These are phyloP conservation scores for Aplysina aerophoba DNA, from an alignment of 37 sponge, comb jelly and placozoan species.

Conservation along the genomic window DNA sequence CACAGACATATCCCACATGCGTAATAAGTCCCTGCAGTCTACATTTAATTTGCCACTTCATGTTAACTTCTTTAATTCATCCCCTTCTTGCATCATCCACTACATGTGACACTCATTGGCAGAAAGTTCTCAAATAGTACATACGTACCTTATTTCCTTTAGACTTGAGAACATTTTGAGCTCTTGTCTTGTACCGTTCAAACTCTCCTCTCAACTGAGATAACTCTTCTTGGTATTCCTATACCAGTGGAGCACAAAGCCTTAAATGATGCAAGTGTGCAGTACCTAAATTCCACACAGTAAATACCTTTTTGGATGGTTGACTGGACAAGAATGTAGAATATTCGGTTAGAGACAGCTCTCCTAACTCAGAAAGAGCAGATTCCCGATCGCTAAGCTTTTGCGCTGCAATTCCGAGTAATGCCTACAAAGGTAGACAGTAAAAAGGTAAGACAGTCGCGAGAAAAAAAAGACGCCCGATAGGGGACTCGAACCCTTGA, in stretches of 20 bases:
- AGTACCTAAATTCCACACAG: too few species aligned
- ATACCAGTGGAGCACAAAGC: too few species aligned
- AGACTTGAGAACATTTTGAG: constrained; percentile 60
- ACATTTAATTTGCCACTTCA: too few species aligned
- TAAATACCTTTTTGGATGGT: constrained; percentile 55
- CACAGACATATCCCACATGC: too few species aligned
- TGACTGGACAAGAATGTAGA: constrained; percentile 49
- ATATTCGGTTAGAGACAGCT: constrained; percentile 60
- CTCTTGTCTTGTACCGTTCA: constrained; percentile 69
- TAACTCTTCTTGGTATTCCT: constrained; percentile 66
- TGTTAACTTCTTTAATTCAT: too few species aligned
- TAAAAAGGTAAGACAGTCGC: not conserved
- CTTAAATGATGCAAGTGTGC: not conserved
- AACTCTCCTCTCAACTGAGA: constrained; percentile 70
- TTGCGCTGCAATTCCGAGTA: constrained; percentile 46
- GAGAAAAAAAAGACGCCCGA: constrained; percentile 27
- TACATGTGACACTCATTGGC: too few species aligned
- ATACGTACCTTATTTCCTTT: constrained; percentile 32
- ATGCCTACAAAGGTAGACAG: constrained; percentile 31
- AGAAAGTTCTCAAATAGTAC: too few species aligned
- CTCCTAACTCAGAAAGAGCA: constrained; percentile 45
- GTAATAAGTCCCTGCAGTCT: too few species aligned
- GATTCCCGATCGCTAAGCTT: constrained; percentile 48
- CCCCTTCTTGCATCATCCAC: too few species aligned
- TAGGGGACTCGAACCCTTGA: constrained; percentile 59